A percentile compares a stretch with the other conserved stretches of the same genome.
phyloP scores from a whole-genome alignment of 1,140 invertebrate species.

The Diabrotica virgifera region DNA sequence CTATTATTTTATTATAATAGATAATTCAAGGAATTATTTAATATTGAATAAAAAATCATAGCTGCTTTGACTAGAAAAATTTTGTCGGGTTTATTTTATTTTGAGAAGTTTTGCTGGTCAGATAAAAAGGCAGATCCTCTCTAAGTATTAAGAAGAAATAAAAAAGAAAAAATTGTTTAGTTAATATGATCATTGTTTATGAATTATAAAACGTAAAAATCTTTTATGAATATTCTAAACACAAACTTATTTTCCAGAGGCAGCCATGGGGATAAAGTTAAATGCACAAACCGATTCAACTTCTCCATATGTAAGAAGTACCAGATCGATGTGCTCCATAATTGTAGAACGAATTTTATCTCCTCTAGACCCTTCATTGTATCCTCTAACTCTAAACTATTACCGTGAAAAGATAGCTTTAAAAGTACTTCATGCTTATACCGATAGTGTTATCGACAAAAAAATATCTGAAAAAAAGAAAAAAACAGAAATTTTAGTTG shows the following conservation, averaged over 20 bases:
- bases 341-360: slow-evolving; percentile 47
- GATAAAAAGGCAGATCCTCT: too few relatives aligned
- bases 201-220: too few relatives aligned
- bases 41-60: too few relatives aligned
- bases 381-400: slow-evolving; percentile 33
- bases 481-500: neutral
- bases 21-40: too few relatives aligned
- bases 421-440: slow-evolving; percentile 66
- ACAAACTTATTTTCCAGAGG: slow-evolving; percentile 49
- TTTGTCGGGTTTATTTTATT: too few relatives aligned
- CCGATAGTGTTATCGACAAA: slow-evolving; percentile 56
- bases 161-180: too few relatives aligned
- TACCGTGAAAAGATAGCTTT: slow-evolving; percentile 52
- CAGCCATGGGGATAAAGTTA: slow-evolving; percentile 67
- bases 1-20: too few relatives aligned
- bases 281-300: slow-evolving; percentile 66
- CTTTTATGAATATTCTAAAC: neutral
- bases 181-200: too few relatives aligned
- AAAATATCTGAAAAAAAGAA: slow-evolving; percentile 44
- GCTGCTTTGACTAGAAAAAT: too few relatives aligned
- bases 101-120: too few relatives aligned
- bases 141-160: too few relatives aligned
- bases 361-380: slow-evolving; percentile 37
- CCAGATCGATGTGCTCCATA: slow-evolving; percentile 56
- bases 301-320: slow-evolving; percentile 70